A percentile compares a stretch with the other conserved stretches of the same genome.
phyloP scores from a whole-genome alignment of 2,888 invertebrate species.

The Netelia inedita region DNA sequence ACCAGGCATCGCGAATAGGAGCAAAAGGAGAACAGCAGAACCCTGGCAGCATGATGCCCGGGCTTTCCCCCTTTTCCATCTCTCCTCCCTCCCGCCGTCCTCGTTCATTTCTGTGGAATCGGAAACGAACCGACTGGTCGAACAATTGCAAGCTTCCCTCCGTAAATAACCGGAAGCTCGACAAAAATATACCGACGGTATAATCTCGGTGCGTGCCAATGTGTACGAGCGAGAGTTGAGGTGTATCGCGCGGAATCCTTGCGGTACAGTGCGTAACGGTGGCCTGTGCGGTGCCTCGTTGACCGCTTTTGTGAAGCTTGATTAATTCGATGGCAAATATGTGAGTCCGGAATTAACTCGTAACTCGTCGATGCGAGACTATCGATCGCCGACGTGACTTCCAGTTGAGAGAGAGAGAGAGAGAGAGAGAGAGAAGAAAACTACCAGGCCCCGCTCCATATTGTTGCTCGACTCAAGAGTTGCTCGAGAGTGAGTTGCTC shows the following conservation, averaged over 20 bases:
- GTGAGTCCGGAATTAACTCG: constrained; percentile 78
- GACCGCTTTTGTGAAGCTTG: constrained; percentile 77
- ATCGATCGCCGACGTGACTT: constrained; percentile 67
- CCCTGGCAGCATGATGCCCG: constrained; percentile 55
- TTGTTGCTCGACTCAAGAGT: constrained; percentile 46
- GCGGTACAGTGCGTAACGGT: constrained; percentile 55
- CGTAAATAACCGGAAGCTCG: constrained; percentile 79
- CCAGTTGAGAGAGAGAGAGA: constrained; percentile 29
- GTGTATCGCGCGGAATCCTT: constrained; percentile 68
- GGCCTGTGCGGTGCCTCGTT: constrained; percentile 20
- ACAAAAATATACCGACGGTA: constrained; percentile 70
- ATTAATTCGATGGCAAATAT: constrained; percentile 80
- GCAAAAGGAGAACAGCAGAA: constrained; percentile 41
- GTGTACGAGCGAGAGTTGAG: constrained; percentile 26
- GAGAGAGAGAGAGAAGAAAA: constrained; percentile 15
- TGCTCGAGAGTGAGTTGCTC: constrained; percentile 16
- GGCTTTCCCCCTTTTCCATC: constrained; percentile 18
- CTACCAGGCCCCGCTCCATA: background rate
- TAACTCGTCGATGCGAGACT: constrained; percentile 73
- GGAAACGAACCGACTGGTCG: constrained; percentile 81
- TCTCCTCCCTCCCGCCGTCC: constrained; percentile 10
- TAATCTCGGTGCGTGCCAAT: constrained; percentile 5
- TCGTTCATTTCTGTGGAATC: constrained; percentile 69
- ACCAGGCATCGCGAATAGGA: constrained; percentile 46
- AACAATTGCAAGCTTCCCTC: constrained; percentile 83